Conservation (phyloP, 1,140 invertebrate genomes). For the Caligus rogercresseyi region DNA sequence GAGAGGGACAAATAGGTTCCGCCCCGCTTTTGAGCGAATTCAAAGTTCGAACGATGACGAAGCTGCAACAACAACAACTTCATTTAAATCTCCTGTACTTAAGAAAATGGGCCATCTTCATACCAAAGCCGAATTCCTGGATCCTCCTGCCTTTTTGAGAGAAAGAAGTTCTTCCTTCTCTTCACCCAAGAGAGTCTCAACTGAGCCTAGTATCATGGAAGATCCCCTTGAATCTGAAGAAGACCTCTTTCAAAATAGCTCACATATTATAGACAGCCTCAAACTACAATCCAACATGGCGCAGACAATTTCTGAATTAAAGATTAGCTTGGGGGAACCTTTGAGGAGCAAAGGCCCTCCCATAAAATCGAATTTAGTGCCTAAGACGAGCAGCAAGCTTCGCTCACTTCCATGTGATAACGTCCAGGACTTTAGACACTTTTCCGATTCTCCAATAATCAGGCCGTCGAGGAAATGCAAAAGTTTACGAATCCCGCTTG, state of each 20-base stretch:
- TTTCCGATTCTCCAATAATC: background rate
- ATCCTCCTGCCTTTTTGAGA: background rate
- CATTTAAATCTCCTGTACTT: background rate
- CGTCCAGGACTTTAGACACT: background rate
- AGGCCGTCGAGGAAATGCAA: conserved; percentile 8
- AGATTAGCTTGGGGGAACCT: conserved; percentile 4
- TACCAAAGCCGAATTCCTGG: background rate
- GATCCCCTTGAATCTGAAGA: background rate
- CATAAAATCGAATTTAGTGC: background rate
- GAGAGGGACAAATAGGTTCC: no score
- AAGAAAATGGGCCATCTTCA: background rate
- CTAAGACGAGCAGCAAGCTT: background rate
- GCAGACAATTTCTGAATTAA: background rate
- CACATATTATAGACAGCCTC: background rate
- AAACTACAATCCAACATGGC: conserved; percentile 1
- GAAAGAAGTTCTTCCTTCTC: background rate
- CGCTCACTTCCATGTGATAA: background rate
- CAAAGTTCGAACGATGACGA: background rate
- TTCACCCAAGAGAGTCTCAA: background rate
- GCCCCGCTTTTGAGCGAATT: no score
- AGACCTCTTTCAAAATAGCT: background rate
- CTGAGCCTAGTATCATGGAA: background rate
- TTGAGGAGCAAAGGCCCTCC: background rate
- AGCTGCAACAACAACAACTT: no score
- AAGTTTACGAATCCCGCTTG: background rate